Base-by-base conservation (phyloP, 2,797 vertebrate genomes). In the Muscicapa comitata region DNA sequence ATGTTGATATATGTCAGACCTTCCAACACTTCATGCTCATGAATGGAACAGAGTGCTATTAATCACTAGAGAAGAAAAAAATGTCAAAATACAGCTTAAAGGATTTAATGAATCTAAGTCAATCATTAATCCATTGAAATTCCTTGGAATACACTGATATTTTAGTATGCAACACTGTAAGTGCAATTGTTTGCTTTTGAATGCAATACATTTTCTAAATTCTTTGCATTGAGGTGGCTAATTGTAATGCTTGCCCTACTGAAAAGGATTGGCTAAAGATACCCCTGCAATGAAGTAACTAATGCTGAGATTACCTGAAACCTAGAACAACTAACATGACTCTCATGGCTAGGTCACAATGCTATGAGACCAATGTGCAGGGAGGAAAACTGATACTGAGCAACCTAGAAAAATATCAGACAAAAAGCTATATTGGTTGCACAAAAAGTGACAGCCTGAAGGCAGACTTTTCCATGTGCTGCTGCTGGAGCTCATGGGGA, bases 1-100 rank as follows among this genome's bases (percentile, higher is more conserved):
- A 54, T 61, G 31, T 23, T 80, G 70, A 51, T 62, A 11, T 19
- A 76, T 67, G 42, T 81, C 50, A 62, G 10, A 71, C 43, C 17
- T 80, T 94, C 63, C 61, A 88, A 77, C 42, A 86, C 65, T 85
- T 93, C 71, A 85, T 63, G 42, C 20, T 77, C 28, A 25, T 86
- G 77, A 86, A 20, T 71, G 81, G 47, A 81, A 72, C 28, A 90
- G 61, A 96, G 65, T 72, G 58, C 45, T 93, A 35, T 76, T 75
- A 82, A 80, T 90, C 42, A 86, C 37, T 77, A 65, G 51, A 84
- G 66, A 92, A 93, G 42, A 86, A 33, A 74, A 92, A 97, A 93
- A 75, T 45, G 35, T 79, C 77, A 86, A 88, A 95, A 92, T 89
- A 68, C 25, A 89, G 18, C 33, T 70, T 67, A 73, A 93, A 61